A percentile compares a stretch with the other conserved stretches of the same genome.
These are phyloP conservation scores for Leuctra nigra DNA, from an alignment of 2,888 invertebrate species.

Conservation along the genomic window DNA sequence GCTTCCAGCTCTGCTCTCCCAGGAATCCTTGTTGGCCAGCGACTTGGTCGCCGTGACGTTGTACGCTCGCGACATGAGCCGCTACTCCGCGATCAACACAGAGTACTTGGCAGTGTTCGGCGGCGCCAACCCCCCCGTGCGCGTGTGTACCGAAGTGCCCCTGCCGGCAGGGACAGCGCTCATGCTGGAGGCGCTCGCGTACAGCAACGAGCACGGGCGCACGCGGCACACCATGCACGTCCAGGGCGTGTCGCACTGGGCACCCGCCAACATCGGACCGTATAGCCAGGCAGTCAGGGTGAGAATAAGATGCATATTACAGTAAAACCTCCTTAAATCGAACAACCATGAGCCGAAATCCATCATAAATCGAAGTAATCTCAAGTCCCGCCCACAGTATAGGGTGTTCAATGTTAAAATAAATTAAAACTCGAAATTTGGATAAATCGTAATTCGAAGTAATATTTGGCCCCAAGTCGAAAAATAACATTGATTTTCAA, in stretches of 20 bases:
- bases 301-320: too few species aligned
- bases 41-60: slow-evolving; percentile 78
- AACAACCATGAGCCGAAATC: too few species aligned
- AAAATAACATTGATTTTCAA: too few species aligned
- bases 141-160: slow-evolving; percentile 79
- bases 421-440: too few species aligned
- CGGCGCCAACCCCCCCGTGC: slow-evolving; percentile 66
- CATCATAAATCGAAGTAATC: too few species aligned
- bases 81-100: slow-evolving; percentile 69
- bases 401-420: too few species aligned
- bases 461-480: too few species aligned
- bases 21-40: slow-evolving; percentile 46
- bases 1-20: slow-evolving; percentile 45
- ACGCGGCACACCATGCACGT: slow-evolving; percentile 80
- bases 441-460: too few species aligned
- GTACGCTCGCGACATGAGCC: slow-evolving; percentile 75
- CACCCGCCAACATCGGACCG: slow-evolving; percentile 95
- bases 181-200: slow-evolving; percentile 68
- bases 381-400: too few species aligned
- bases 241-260: slow-evolving; percentile 94
- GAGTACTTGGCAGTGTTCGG: slow-evolving; percentile 68
- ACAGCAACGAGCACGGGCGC: slow-evolving; percentile 36
- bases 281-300: slow-evolving; percentile 90
- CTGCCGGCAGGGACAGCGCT: slow-evolving; percentile 63
- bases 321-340: too few species aligned